Conservation (phyloP, 2,888 invertebrate species). For the Villa cingulata region DNA sequence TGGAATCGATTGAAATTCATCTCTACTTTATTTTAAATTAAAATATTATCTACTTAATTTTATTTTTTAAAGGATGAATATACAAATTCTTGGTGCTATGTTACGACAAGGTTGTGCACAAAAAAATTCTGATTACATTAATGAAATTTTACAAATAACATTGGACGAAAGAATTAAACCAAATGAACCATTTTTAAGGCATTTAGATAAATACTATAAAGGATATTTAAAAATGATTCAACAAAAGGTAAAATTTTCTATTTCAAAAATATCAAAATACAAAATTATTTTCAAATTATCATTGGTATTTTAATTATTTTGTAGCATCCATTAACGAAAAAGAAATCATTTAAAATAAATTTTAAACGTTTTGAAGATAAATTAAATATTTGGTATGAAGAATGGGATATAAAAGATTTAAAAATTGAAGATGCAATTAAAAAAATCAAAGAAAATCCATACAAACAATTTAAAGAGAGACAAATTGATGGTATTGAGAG, state of each 20-base stretch:
- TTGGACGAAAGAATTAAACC: constrained; percentile 47
- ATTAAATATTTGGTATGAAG: constrained; percentile 38
- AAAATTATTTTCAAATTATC: too few relatives aligned
- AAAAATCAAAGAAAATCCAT: constrained; percentile 43
- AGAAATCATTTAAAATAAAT: constrained; percentile 27
- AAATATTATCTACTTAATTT: constrained; percentile 3
- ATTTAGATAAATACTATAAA: constrained; percentile 48
- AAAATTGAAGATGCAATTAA: constrained; percentile 31
- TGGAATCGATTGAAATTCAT: not conserved
- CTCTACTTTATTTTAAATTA: not conserved
- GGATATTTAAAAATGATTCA: constrained; percentile 41
- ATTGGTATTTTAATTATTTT: not conserved
- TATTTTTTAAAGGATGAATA: constrained; percentile 48
- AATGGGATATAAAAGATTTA: constrained; percentile 34
- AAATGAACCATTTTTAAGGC: constrained; percentile 45
- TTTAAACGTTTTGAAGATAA: constrained; percentile 37
- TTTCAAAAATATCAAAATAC: not conserved
- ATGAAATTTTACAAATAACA: constrained; percentile 53
- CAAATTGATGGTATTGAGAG: constrained; percentile 27
- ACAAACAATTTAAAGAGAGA: constrained; percentile 45
- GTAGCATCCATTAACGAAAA: constrained; percentile 32
- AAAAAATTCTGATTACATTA: constrained; percentile 50
- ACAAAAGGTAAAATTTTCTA: constrained; percentile 32
- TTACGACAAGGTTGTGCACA: constrained; percentile 48
- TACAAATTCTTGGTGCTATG: constrained; percentile 61